phyloP scores from a whole-genome alignment of 1,140 invertebrate genomes.

The Drosophila equinoxialis region DNA sequence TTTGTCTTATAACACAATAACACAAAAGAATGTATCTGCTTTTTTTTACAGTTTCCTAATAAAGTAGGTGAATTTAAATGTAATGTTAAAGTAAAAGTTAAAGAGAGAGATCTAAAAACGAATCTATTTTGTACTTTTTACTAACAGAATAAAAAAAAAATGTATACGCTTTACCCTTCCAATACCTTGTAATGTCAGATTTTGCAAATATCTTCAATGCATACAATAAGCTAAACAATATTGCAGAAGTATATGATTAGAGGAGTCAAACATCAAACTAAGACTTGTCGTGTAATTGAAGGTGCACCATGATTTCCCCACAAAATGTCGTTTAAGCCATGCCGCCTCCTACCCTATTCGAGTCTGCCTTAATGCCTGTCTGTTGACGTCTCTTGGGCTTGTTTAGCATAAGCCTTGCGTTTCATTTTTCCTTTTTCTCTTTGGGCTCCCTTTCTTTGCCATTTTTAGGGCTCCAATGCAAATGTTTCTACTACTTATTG shows the following conservation, averaged over 20 bases:
- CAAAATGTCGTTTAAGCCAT: slow-evolving; percentile 41
- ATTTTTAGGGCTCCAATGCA: slow-evolving; percentile 21
- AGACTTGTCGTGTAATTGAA: slow-evolving; percentile 64
- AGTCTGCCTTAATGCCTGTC: neutral
- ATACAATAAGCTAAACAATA: neutral
- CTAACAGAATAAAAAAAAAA: no score
- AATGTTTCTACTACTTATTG: slow-evolving; percentile 33
- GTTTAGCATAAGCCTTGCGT: slow-evolving; percentile 39
- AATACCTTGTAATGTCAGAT: no score
- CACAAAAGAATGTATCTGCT: slow-evolving; percentile 17
- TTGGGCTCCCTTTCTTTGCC: neutral
- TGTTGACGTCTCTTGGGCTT: slow-evolving; percentile 16
- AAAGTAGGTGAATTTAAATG: no score
- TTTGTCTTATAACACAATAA: slow-evolving; percentile 27
- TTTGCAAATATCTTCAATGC: neutral
- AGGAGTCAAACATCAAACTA: slow-evolving; percentile 41
- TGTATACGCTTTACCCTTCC: no score
- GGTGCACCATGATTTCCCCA: slow-evolving; percentile 33
- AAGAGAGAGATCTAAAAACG: no score
- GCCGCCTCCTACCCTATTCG: slow-evolving; percentile 28
- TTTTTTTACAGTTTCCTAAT: no score
- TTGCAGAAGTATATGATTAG: slow-evolving; percentile 55
- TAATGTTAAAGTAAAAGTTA: no score
- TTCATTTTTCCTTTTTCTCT: neutral
- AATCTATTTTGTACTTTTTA: no score